Conservation (phyloP, 2,113 vertebrate genomes). For the Rhinoptilus africanus region DNA sequence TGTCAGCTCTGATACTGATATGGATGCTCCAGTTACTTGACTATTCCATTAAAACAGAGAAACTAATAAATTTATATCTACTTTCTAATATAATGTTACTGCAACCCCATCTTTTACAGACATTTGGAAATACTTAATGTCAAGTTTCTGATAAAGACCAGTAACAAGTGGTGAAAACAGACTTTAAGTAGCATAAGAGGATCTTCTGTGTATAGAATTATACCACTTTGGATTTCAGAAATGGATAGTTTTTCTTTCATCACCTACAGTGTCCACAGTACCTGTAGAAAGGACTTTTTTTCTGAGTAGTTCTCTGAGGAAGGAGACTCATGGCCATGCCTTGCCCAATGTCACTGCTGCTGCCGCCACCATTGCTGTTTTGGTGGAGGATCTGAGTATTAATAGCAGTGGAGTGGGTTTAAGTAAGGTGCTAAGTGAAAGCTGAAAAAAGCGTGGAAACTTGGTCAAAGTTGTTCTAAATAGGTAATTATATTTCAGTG, state of each 20-base stretch:
- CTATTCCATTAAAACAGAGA: neutral
- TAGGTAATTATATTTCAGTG: neutral
- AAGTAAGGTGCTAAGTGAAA: neutral
- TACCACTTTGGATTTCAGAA: neutral
- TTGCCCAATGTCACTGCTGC: neutral
- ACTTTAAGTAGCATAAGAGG: neutral
- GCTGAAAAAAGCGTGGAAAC: neutral
- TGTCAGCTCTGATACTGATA: neutral
- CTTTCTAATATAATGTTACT: neutral
- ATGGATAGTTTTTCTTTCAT: neutral
- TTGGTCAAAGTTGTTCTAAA: neutral
- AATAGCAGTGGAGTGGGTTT: neutral
- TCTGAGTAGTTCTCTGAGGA: neutral
- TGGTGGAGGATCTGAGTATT: neutral
- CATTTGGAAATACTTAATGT: constrained; percentile 1
- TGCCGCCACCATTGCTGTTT: neutral
- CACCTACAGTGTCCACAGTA: neutral
- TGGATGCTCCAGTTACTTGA: neutral
- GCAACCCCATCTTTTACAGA: neutral
- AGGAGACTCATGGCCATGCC: neutral
- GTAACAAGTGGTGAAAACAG: neutral
- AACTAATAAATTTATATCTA: neutral
- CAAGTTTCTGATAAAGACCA: neutral
- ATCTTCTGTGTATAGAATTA: neutral
- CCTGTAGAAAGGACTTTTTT: neutral